These are phyloP conservation scores for Sarcophilus harrisii DNA, from an alignment of 2,797 vertebrate genomes.

Conservation along the genomic window DNA sequence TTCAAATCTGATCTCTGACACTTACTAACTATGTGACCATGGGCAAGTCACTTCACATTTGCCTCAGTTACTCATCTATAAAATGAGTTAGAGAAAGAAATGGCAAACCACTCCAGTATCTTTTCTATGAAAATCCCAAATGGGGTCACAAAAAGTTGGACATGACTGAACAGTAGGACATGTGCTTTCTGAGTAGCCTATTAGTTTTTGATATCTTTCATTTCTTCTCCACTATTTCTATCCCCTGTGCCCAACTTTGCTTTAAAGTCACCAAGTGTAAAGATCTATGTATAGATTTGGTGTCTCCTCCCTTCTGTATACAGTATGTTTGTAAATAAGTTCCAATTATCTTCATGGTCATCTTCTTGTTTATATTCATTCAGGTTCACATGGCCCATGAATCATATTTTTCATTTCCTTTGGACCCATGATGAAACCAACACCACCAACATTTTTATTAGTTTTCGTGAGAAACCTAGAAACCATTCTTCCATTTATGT, in stretches of 20 bases:
- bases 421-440: neutral
- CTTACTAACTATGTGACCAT: neutral
- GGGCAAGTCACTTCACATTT: neutral
- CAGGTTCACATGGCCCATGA: neutral
- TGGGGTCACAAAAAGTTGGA: neutral
- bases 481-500: neutral
- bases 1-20: neutral
- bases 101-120: neutral
- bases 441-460: neutral
- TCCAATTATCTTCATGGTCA: neutral
- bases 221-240: neutral
- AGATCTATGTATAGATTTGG: neutral
- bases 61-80: neutral
- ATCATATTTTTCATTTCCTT: neutral
- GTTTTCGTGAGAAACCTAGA: neutral
- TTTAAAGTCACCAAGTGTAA: neutral
- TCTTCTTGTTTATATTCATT: neutral
- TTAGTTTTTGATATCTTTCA: neutral
- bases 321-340: neutral
- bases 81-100: neutral
- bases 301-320: neutral
- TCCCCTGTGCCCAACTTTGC: neutral
- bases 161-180: neutral
- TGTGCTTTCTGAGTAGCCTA: neutral
- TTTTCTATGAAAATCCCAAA: neutral